Base-by-base conservation (phyloP, 2,888 invertebrate genomes). In the Tortrix viridana region DNA sequence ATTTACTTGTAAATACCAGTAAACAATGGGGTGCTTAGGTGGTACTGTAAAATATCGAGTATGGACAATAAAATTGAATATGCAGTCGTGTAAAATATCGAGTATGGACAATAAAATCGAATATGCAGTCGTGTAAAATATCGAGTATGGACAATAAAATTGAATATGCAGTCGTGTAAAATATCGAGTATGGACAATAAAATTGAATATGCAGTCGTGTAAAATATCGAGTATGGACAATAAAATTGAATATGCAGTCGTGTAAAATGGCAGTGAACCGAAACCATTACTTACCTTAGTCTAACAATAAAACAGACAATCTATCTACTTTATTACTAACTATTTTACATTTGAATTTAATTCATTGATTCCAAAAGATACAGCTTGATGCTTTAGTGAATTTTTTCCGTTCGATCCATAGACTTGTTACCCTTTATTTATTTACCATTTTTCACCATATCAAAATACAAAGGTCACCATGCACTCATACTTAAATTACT, bases 231-330 rank as follows among this genome's bases (percentile, higher is more conserved):
- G 44, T 49, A 56, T 44, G 44, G 50, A 44, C 44, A 56, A n/a
- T 38, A 26, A 16, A 19, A 7, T 20, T 32, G 9, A 18, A 9
- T 44, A 44, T 56, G 41, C 43, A 49, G 41, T 56, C 38, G 43
- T 62, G 23, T 50, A 49, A 43, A 47, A 49, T 55, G 61, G 61
- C 56, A 56, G 61, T 62, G 56, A 55, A 62, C 44, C 3, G 44
- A 62, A 56, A 32, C 32, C 32, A 12, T 12, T 56, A 43, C 22
- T 50, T 46, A 60, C 14, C 44, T 12, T 32, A 32, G 12, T 32
- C 32, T 32, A 47, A 9, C 47, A n/a, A 62, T 52, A 50, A 20
- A 62, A 62, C 56, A 52, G 44, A 62, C 43, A 5, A 43, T 50
- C 49, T 62, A 62, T 46, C 62, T 62, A 57, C 38, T 32, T 61